Conservation (phyloP, 2,113 vertebrate species). For the Caloenas nicobarica region DNA sequence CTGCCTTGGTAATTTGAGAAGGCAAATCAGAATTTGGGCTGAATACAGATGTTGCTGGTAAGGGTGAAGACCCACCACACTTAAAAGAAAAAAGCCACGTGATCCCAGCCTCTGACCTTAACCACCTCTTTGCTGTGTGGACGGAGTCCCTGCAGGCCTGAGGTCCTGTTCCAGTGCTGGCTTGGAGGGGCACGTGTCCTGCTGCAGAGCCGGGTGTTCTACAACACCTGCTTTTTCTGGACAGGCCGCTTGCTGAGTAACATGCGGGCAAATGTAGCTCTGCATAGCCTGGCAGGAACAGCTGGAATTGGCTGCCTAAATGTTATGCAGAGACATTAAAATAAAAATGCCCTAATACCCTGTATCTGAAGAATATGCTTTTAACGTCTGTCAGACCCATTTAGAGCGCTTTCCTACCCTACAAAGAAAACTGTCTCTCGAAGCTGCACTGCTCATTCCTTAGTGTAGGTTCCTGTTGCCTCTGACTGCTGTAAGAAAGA, state of each 20-base stretch:
- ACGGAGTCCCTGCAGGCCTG: background rate
- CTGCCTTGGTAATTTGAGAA: background rate
- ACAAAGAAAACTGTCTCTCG: slow-evolving; percentile 20
- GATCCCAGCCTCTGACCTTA: background rate
- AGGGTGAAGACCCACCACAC: background rate
- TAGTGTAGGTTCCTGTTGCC: slow-evolving; percentile 70
- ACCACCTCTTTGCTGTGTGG: rapidly evolving
- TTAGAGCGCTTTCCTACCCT: background rate
- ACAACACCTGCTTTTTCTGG: background rate
- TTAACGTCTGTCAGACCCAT: background rate
- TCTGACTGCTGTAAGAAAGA: slow-evolving; percentile 83
- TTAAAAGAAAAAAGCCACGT: background rate
- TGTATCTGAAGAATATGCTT: background rate
- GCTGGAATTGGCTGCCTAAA: background rate
- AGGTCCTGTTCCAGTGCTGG: background rate
- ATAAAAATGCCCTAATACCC: background rate
- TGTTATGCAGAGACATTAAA: background rate
- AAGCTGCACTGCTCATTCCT: slow-evolving; percentile 38
- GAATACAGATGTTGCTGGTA: background rate
- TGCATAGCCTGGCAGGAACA: background rate
- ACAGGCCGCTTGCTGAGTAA: background rate
- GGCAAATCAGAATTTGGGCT: background rate
- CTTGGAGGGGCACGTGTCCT: background rate
- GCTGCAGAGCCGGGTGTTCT: background rate
- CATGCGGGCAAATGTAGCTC: background rate